Evolutionary conservation across 2,888 invertebrate species (phyloP).

Genomic region (Epinotia demarniana): DNA sequence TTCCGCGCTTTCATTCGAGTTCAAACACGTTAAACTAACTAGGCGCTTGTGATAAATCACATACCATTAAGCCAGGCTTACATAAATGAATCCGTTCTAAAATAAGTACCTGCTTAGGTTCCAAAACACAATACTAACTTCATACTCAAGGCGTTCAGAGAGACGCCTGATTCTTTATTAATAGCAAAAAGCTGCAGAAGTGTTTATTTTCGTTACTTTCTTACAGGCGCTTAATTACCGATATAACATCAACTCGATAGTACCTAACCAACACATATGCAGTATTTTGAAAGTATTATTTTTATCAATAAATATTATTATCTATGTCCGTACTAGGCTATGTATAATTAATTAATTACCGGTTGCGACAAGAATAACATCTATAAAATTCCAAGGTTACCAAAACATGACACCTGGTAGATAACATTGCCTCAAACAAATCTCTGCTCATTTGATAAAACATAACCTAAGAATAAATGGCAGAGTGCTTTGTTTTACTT

Average conservation of each 20-base stretch:
- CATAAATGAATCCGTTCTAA: too few relatives aligned
- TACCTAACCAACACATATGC: neutral
- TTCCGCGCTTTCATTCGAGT: too few relatives aligned
- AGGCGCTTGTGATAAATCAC: too few relatives aligned
- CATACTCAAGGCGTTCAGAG: too few relatives aligned
- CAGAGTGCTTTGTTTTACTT: too few relatives aligned
- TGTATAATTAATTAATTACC: neutral
- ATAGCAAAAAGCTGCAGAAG: neutral
- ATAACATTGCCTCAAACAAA: neutral
- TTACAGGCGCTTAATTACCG: neutral
- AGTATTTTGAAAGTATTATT: too few relatives aligned
- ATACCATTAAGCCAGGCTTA: too few relatives aligned
- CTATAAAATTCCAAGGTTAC: constrained; percentile 23
- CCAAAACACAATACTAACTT: too few relatives aligned
- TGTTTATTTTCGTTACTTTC: neutral
- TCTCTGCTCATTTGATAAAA: neutral
- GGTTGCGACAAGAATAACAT: neutral
- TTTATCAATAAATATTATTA: too few relatives aligned
- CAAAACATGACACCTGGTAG: constrained; percentile 11
- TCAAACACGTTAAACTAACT: too few relatives aligned
- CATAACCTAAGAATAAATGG: constrained; percentile 5
- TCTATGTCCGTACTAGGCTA: neutral
- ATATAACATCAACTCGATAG: neutral
- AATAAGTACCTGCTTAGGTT: too few relatives aligned
- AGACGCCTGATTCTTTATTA: neutral